These are phyloP conservation scores for Argya squamiceps DNA, from an alignment of 2,797 vertebrate genomes.

Conservation along the genomic window DNA sequence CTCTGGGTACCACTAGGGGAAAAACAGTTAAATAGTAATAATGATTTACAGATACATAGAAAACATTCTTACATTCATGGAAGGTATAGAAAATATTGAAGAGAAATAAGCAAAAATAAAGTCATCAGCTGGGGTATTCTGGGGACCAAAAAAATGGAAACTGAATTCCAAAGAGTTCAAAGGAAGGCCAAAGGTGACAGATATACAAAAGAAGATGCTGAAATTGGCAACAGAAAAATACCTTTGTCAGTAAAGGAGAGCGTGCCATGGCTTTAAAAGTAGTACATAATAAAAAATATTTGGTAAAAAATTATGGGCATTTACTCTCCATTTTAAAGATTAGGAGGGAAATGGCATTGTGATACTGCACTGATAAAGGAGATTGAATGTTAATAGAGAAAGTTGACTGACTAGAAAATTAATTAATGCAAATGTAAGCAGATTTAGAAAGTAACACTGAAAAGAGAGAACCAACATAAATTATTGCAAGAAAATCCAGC, in stretches of 20 bases:
- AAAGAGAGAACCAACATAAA: not conserved
- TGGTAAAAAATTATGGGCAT: not conserved
- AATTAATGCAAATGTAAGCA: not conserved
- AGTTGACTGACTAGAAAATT: not conserved
- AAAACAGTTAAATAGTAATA: not conserved
- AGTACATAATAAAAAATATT: not conserved
- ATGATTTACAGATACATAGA: not conserved
- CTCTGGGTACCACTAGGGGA: not conserved
- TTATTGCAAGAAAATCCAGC: not conserved
- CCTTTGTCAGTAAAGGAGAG: not conserved
- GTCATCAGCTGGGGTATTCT: not conserved
- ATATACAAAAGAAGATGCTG: not conserved
- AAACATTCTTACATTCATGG: not conserved
- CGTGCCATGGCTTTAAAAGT: not conserved
- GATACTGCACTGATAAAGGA: not conserved
- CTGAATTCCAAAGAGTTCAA: not conserved
- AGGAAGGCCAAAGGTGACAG: not conserved
- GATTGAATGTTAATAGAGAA: not conserved
- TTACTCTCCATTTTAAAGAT: not conserved
- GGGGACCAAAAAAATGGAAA: not conserved
- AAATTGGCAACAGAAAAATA: not conserved
- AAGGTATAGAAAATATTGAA: not conserved
- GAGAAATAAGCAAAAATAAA: not conserved
- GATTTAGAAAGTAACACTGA: not conserved
- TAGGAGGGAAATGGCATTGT: not conserved